phyloP scores from a whole-genome alignment of 2,797 vertebrate species.

The Lepus oiostolus region DNA sequence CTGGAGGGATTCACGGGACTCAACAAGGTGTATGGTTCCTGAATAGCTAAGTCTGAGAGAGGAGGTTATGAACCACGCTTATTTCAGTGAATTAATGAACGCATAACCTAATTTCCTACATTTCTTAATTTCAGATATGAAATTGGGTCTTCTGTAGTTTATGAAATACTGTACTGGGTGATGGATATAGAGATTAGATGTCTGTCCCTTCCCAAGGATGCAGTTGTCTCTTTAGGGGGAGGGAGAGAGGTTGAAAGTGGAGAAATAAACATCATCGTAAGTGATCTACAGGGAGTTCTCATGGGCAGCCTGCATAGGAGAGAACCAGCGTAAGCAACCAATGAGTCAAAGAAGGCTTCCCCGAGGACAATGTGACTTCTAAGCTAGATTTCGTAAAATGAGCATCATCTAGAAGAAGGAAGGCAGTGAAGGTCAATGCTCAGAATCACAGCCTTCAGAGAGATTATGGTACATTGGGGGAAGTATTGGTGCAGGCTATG shows the following conservation, averaged over 20 bases:
- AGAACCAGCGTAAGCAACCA: background rate
- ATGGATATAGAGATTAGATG: background rate
- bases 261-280: background rate
- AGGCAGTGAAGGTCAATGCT: background rate
- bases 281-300: background rate
- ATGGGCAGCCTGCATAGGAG: background rate
- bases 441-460: background rate
- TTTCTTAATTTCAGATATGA: conserved; percentile 52
- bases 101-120: background rate
- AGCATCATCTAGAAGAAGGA: background rate
- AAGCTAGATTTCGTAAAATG: conserved; percentile 29
- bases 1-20: conserved; percentile 30
- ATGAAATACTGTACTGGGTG: background rate
- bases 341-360: background rate
- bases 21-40: background rate
- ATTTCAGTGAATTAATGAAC: conserved; percentile 51
- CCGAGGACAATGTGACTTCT: background rate
- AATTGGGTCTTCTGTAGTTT: background rate
- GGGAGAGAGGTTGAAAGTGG: background rate
- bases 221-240: background rate
- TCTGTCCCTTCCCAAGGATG: background rate
- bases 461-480: background rate
- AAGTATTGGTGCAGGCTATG: background rate
- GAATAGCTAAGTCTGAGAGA: conserved; percentile 13
- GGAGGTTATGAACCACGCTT: conserved; percentile 17